Conservation (phyloP, 1,140 invertebrate species). For the Drosophila tani region DNA sequence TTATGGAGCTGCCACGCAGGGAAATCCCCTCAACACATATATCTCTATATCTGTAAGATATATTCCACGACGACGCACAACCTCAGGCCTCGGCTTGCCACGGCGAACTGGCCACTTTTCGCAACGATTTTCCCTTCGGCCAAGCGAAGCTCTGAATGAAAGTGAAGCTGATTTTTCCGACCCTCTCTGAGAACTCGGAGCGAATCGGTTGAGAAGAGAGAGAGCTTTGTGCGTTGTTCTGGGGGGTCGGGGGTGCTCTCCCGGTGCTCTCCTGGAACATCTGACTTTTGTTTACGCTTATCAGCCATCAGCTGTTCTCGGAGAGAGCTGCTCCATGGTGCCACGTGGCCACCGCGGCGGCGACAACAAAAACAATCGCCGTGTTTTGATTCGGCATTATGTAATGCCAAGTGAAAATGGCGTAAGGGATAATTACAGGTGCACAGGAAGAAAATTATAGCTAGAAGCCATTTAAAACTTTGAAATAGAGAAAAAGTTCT, state of each 20-base stretch:
- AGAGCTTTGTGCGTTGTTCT: no score
- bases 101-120: constrained; percentile 53
- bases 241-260: constrained; percentile 4
- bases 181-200: constrained; percentile 34
- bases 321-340: constrained; percentile 8
- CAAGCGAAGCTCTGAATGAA: constrained; percentile 57
- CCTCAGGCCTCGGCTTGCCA: constrained; percentile 62
- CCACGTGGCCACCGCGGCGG: constrained; percentile 38
- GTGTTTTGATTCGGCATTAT: constrained; percentile 44
- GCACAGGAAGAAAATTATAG: neutral
- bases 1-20: constrained; percentile 11
- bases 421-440: neutral
- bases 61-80: constrained; percentile 30
- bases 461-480: no score
- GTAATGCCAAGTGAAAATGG: constrained; percentile 19
- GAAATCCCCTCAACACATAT: constrained; percentile 8
- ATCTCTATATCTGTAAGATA: neutral
- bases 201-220: constrained; percentile 60
- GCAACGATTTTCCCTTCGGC: constrained; percentile 14
- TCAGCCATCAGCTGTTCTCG: constrained; percentile 51
- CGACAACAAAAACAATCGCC: constrained; percentile 30
- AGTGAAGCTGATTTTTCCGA: constrained; percentile 56
- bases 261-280: constrained; percentile 33
- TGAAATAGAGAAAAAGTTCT: no score
- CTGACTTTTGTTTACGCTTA: constrained; percentile 68